These are phyloP conservation scores for Wiebesia pumilae DNA, from an alignment of 1,140 invertebrate genomes.

Conservation along the genomic window DNA sequence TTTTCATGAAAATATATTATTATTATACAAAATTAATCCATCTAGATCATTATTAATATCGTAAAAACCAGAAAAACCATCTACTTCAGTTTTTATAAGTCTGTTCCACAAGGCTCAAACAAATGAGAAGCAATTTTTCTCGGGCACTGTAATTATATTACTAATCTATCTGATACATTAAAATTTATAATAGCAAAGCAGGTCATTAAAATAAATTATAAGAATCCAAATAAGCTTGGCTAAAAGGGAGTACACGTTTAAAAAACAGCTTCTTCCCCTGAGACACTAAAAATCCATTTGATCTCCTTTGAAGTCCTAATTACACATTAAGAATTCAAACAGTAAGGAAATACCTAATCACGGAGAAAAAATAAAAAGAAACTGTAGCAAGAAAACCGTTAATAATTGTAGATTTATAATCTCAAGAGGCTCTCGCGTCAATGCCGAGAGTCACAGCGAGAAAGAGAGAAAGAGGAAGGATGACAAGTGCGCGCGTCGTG, in stretches of 20 bases:
- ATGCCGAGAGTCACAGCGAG: background rate
- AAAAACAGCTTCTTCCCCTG: background rate
- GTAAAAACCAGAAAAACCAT: too few species aligned
- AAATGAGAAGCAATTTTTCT: background rate
- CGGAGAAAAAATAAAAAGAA: background rate
- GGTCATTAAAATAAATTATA: background rate
- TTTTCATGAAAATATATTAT: too few species aligned
- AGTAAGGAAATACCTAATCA: conserved; percentile 5
- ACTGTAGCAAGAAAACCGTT: background rate
- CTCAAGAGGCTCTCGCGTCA: background rate
- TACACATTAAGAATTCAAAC: background rate
- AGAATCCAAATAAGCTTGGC: background rate
- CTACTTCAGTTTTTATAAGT: too few species aligned
- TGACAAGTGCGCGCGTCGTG: conserved; percentile 44
- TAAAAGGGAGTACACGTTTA: background rate
- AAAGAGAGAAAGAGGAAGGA: conserved; percentile 33
- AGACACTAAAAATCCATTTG: background rate
- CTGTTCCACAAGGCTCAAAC: too few species aligned
- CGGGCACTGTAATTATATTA: background rate
- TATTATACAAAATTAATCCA: too few species aligned
- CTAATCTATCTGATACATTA: background rate
- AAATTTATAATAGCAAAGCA: background rate
- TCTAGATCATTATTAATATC: too few species aligned
- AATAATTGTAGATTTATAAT: conserved; percentile 28
- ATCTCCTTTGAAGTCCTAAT: background rate